Conservation (phyloP, 1,140 invertebrate species). For the Amyelois transitella region DNA sequence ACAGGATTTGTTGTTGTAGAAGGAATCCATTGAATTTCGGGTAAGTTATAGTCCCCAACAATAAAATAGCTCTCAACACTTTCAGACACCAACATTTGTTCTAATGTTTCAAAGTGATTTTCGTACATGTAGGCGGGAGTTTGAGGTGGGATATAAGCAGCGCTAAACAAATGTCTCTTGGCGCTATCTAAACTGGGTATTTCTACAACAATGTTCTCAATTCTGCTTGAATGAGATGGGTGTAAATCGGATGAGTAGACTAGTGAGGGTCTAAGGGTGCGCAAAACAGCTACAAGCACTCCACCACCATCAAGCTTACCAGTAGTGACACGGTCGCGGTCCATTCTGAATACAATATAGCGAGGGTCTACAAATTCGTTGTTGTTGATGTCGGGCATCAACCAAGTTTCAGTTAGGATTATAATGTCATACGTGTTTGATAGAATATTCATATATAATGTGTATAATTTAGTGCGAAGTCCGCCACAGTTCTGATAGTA, state of each 20-base stretch:
- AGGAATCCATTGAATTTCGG: background rate
- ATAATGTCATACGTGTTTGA: conserved; percentile 7
- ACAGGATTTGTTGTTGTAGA: too few relatives aligned
- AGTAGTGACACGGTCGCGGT: background rate
- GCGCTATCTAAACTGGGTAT: background rate
- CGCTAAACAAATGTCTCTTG: background rate
- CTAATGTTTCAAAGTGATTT: too few relatives aligned
- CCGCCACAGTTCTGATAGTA: conserved; percentile 14
- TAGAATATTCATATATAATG: too few relatives aligned
- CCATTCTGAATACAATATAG: background rate
- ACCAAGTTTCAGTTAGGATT: background rate
- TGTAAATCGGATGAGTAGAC: background rate
- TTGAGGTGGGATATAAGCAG: background rate
- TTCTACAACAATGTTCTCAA: background rate
- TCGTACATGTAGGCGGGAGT: too few relatives aligned
- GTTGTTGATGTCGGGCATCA: background rate
- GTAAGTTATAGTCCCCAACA: background rate
- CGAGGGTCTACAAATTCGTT: conserved; percentile 1
- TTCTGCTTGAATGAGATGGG: background rate
- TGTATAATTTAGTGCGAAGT: conserved; percentile 5
- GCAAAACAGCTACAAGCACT: background rate
- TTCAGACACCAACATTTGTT: too few relatives aligned
- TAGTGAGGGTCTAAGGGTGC: too few relatives aligned
- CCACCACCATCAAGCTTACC: background rate
- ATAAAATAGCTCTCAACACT: background rate